Evolutionary conservation across 2,113 vertebrate species (phyloP).

Genomic region (Odontophorus gujanensis): DNA sequence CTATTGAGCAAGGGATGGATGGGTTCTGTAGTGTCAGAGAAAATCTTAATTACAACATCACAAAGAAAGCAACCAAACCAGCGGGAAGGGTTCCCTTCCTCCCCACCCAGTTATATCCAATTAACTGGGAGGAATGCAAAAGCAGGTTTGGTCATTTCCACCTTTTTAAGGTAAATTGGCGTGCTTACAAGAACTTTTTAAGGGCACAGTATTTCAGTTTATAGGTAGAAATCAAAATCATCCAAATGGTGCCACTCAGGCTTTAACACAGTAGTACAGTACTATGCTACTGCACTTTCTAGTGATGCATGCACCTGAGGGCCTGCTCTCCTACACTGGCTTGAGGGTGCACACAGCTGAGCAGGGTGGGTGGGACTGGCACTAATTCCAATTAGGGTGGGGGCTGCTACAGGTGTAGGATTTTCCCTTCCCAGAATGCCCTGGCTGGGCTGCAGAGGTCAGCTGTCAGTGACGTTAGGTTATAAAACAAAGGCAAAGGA

Average conservation of each 20-base stretch:
- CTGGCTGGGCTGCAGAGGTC: no score
- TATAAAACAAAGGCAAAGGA: not conserved
- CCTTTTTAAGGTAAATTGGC: not conserved
- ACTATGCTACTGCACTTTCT: not conserved
- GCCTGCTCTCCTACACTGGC: not conserved
- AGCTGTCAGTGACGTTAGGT: not conserved
- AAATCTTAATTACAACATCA: not conserved
- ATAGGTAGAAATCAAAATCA: not conserved
- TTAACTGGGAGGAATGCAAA: constrained; percentile 49
- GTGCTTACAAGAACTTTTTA: not conserved
- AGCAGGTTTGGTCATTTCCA: not conserved
- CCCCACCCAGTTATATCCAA: constrained; percentile 24
- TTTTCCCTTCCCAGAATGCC: not conserved
- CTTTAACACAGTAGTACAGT: not conserved
- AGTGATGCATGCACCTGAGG: fast-evolving
- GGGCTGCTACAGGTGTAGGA: not conserved
- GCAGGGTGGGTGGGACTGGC: not conserved
- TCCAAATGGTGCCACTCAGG: not conserved
- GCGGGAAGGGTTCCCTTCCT: not conserved
- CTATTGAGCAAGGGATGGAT: not conserved
- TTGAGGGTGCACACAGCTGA: not conserved
- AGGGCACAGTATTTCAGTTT: not conserved
- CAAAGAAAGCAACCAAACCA: not conserved
- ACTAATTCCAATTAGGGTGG: not conserved
- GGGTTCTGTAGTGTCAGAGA: not conserved